Conservation (phyloP, 2,888 invertebrate genomes). For the Chaetogeoica ovagalla region DNA sequence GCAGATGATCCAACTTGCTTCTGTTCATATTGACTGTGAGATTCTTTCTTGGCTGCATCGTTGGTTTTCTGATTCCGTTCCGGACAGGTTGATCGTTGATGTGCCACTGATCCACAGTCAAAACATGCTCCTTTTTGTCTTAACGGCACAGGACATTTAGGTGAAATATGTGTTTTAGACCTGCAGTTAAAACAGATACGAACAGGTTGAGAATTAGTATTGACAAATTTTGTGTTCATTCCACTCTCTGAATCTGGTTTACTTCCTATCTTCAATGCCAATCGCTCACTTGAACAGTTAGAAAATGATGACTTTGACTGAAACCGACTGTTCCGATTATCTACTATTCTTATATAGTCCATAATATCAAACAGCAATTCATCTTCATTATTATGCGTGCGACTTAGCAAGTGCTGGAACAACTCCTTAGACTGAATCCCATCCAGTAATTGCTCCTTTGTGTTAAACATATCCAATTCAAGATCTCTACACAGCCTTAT, state of each 20-base stretch:
- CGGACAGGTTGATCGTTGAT: neutral
- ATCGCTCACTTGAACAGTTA: neutral
- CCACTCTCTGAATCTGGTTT: neutral
- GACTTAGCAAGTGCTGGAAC: neutral
- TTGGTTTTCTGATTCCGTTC: neutral
- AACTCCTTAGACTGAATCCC: constrained; percentile 5
- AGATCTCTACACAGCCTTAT: neutral
- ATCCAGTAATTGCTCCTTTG: neutral
- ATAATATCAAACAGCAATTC: neutral
- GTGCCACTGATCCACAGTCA: neutral
- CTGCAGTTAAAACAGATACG: neutral
- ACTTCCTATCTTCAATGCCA: neutral
- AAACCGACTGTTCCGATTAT: neutral
- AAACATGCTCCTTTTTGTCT: too few species aligned
- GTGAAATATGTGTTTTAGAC: neutral
- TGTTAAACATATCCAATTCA: neutral
- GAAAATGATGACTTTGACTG: neutral
- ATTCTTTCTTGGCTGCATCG: too few species aligned
- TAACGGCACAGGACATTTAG: neutral
- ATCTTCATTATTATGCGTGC: neutral
- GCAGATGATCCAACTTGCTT: too few species aligned
- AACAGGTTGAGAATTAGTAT: neutral
- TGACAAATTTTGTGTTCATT: too few species aligned
- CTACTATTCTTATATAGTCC: neutral
- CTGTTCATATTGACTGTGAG: too few species aligned